Conservation (phyloP, 64 coral and sea anemone species). For the Montipora capricornis region DNA sequence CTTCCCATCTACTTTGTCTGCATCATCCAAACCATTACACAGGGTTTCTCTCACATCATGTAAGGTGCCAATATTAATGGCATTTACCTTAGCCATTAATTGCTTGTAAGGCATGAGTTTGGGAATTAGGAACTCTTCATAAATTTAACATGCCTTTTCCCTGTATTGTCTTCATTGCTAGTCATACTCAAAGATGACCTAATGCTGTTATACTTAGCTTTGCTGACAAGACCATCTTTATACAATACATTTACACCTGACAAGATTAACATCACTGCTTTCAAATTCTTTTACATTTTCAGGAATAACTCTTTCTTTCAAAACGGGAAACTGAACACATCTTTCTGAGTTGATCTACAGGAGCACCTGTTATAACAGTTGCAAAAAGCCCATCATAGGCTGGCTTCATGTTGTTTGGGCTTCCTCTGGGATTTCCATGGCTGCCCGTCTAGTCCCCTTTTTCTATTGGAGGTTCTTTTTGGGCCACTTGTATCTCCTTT, state of each 20-base stretch:
- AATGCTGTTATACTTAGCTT: conserved; percentile 68
- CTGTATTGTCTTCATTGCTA: conserved; percentile 40
- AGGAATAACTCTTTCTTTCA: conserved; percentile 21
- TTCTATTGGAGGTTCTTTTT: conserved; percentile 36
- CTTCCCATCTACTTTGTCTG: conserved; percentile 61
- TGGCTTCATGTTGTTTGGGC: conserved; percentile 29
- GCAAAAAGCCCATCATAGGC: conserved; percentile 61
- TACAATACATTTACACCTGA: conserved; percentile 70
- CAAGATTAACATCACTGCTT: conserved; percentile 34
- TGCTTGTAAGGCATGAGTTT: conserved; percentile 50
- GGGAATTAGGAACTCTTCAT: too few relatives aligned
- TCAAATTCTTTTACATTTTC: conserved; percentile 37
- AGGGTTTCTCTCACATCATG: conserved; percentile 74
- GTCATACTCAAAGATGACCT: conserved; percentile 56
- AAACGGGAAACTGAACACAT: conserved; percentile 15
- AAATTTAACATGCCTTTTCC: conserved; percentile 48
- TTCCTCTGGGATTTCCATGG: conserved; percentile 46
- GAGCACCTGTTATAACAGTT: conserved; percentile 36
- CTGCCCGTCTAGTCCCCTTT: conserved; percentile 46
- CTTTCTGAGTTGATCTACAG: not conserved
- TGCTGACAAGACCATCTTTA: conserved; percentile 62
- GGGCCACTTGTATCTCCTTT: conserved; percentile 50
- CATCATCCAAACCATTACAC: conserved; percentile 51
- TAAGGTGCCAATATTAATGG: conserved; percentile 60
- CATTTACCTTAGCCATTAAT: conserved; percentile 63